Base-by-base conservation (phyloP, 2,113 vertebrate genomes). In the Symphodus melops region DNA sequence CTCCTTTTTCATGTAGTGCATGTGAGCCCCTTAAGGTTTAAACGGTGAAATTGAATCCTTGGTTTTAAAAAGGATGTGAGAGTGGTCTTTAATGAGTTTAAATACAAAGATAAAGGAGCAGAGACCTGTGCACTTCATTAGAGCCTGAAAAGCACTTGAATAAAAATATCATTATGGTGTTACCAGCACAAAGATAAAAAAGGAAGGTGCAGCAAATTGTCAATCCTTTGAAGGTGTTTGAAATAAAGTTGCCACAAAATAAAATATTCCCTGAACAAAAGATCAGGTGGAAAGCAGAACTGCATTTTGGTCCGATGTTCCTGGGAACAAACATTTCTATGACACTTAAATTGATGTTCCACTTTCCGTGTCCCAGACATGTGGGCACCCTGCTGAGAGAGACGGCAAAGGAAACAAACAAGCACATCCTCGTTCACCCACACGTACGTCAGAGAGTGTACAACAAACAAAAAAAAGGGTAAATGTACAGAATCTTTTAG, bases 311-410 rank as follows among this genome's bases (percentile, higher is more conserved):
- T 69, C 57, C 62, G 74, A 75, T 41, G 70, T 72, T 82, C n/a
- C 64, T 17, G 54, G 68, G 51, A 88, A 87, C 77, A 89, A 87
- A 85, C 69, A 85, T 65, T 82, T 82, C 56, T 60, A 63, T 85
- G 75, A 88, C 86, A 88, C 64, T 77, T 64, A 69, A 89, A 89
- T 68, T 87, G 62, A 88, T 88, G 84, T 81, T 82, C 88, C 75
- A 72, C 81, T 86, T 86, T 72, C 66, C 49, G 14, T 51, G 55
- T 84, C 61, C 75, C 28, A 55, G 53, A 86, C 79, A 63, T 68
- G 84, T 68, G 68, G 86, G 56, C 37, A 19, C 68, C 88, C 70
- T 20, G 81, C 87, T 84, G 91, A 36, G 86, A 77, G 48, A 72
- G 63, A 60, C 61, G 28, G 70, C 52, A 56, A 48, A 76, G 83